Conservation (phyloP, 2,888 invertebrate genomes). For the Eupithecia abbreviata region DNA sequence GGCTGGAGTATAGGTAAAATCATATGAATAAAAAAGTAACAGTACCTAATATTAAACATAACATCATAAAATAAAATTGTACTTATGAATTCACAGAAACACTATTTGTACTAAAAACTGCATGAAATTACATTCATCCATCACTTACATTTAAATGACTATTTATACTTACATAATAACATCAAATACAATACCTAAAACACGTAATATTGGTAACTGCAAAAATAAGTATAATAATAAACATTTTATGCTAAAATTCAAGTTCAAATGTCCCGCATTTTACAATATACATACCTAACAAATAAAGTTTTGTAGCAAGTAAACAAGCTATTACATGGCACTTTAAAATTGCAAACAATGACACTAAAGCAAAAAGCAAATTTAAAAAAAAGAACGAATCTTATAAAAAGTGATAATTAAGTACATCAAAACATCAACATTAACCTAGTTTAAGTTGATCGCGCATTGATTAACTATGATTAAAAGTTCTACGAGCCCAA, state of each 20-base stretch:
- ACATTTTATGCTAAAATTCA: not conserved
- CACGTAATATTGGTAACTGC: not conserved
- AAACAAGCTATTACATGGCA: constrained; percentile 2
- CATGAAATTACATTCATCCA: not conserved
- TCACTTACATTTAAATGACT: constrained; percentile 1
- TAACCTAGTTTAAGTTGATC: not conserved
- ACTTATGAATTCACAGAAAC: not conserved
- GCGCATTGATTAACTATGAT: not conserved
- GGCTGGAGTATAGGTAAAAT: not conserved
- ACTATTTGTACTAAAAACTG: not conserved
- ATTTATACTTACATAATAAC: not conserved
- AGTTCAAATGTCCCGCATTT: not conserved
- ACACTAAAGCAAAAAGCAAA: not conserved
- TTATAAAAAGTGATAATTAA: not conserved
- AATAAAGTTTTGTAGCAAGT: not conserved
- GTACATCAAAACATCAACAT: constrained; percentile 1
- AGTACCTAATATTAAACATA: not conserved
- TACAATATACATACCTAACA: not conserved
- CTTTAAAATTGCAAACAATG: not conserved
- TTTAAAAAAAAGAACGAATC: not conserved
- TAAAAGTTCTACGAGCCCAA: not conserved
- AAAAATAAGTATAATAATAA: not conserved
- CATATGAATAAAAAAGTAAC: not conserved
- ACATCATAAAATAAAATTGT: constrained; percentile 3
- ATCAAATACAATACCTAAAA: not conserved